phyloP scores from a whole-genome alignment of 2,113 vertebrate genomes.

The Clinocottus analis region DNA sequence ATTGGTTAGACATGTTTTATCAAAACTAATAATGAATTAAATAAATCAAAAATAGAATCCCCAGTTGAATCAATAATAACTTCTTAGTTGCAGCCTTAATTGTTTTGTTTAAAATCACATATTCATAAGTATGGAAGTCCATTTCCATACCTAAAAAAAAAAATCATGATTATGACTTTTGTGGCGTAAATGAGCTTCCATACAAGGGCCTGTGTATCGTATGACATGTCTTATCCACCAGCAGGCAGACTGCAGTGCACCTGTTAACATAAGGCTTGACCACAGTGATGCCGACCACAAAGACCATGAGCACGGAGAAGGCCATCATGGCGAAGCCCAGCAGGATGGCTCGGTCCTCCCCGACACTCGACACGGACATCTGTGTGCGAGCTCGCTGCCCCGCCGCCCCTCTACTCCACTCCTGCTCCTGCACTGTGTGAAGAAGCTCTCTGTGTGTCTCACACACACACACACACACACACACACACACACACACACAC shows the following conservation, averaged over 20 bases:
- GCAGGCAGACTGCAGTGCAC: conserved; percentile 63
- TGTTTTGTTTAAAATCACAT: not conserved
- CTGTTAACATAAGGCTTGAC: conserved; percentile 85
- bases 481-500: not conserved
- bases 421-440: conserved; percentile 59
- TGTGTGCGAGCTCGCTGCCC: conserved; percentile 57
- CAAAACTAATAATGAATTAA: not conserved
- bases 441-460: conserved; percentile 73
- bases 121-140: not conserved
- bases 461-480: not conserved
- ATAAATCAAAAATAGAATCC: not conserved
- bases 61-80: not conserved
- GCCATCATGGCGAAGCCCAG: conserved; percentile 87
- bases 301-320: conserved; percentile 88
- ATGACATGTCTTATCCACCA: not conserved
- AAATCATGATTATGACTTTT: too few relatives aligned
- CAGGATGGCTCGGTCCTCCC: conserved; percentile 86
- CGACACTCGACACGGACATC: conserved; percentile 78
- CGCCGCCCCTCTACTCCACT: conserved; percentile 35
- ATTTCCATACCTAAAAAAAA: too few relatives aligned
- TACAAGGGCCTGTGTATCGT: not conserved
- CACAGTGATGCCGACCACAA: conserved; percentile 83
- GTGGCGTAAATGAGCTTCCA: too few relatives aligned
- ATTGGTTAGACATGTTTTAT: not conserved
- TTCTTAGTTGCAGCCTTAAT: not conserved